Base-by-base conservation (phyloP, 2,797 vertebrate genomes). In the Takifugu ocellatus region DNA sequence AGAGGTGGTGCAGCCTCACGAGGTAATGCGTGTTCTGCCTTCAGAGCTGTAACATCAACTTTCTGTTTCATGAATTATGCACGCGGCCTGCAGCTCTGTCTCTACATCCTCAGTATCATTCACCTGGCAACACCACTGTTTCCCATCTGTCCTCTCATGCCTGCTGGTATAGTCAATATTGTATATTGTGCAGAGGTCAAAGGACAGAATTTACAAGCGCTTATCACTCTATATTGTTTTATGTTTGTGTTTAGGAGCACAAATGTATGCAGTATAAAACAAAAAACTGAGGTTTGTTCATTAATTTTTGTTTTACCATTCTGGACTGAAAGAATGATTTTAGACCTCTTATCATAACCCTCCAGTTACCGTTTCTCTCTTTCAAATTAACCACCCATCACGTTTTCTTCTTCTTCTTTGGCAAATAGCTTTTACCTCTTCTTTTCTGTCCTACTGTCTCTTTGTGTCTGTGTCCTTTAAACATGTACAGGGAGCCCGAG, bases 401-500 rank as follows among this genome's bases (percentile, higher is more conserved):
- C 12, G 14, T 39, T 39, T 39, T 39, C 36, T 39, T 39, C 12
- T 39, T 39, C 5, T 39, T 14, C 36, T 39, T 21, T 21, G 21
- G 21, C 21, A 21, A 21, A 21, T 21, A 21, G 17, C 21, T 1
- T 21, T 21, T 21, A 39, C 48, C 57, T 25, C 14, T 56, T 10
- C 10, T 33, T 33, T 33, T 10, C 9, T 5, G 6, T 31, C 31
- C 31, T 10, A 10, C 31, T 29, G 10, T 10, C 31, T 33, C 9
- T 33, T 33, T 10, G 10, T 33, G 31, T 57, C 65, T 59, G 49
- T 48, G 51, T 54, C n/a, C 17, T 17, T 36, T 44, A 49, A 50
- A 27, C n/a, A 24, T 52, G 42, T 62, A 25, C n/a, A 58, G 27
- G 44, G 56, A 51, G 31, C 45, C 52, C 24, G 33, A 61, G 62